Conservation (phyloP, 2,888 invertebrate species). For the Drosophila anomalata region DNA sequence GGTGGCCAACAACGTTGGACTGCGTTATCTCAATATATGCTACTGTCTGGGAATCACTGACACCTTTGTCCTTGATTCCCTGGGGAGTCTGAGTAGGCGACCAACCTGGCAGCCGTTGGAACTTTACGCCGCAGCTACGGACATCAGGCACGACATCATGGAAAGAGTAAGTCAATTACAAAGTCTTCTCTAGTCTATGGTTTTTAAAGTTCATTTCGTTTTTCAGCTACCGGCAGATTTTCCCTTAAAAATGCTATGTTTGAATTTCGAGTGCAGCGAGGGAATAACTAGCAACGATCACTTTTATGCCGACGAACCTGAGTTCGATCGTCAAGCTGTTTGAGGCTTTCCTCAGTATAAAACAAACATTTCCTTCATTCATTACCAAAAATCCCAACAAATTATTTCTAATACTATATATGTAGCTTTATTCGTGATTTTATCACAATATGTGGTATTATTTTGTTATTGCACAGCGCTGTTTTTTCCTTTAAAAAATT, state of each 20-base stretch:
- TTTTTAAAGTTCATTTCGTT: not conserved
- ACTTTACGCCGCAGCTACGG: constrained; percentile 65
- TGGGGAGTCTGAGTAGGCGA: constrained; percentile 47
- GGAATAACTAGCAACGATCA: constrained; percentile 57
- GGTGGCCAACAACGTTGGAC: constrained; percentile 54
- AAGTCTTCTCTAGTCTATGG: not conserved
- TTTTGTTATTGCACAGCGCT: constrained; percentile 40
- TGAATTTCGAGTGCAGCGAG: constrained; percentile 66
- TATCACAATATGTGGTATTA: constrained; percentile 59
- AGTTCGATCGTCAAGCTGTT: constrained; percentile 60
- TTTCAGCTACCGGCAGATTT: constrained; percentile 53
- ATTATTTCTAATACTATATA: constrained; percentile 43
- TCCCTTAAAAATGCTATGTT: constrained; percentile 53
- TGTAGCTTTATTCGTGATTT: constrained; percentile 52
- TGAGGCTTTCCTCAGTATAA: constrained; percentile 15
- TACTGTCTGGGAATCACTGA: constrained; percentile 65
- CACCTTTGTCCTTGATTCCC: constrained; percentile 52
- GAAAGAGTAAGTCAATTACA: constrained; percentile 52
- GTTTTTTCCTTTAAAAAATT: not conserved
- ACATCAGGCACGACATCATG: constrained; percentile 62
- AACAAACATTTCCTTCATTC: constrained; percentile 24
- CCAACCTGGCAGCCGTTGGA: constrained; percentile 48
- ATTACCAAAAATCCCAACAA: constrained; percentile 42
- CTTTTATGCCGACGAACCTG: constrained; percentile 62
- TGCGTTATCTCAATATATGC: constrained; percentile 63